Evolutionary conservation across 2,113 vertebrate species (phyloP), one percentile per base, ranked within the genome.

Genomic region (Hiodon tergisus): DNA sequence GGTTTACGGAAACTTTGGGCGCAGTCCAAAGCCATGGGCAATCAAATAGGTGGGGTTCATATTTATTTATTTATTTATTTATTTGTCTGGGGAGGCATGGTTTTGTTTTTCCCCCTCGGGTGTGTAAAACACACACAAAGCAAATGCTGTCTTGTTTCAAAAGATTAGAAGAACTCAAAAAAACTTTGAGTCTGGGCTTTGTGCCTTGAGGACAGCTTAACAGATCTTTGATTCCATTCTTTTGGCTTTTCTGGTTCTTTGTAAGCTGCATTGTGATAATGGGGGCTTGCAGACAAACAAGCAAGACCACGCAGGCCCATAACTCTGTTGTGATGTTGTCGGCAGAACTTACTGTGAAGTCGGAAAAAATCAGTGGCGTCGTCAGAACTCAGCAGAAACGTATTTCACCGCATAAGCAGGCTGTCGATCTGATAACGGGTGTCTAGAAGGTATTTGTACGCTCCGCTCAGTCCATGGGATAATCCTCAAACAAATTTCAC

Each of bases 61-160:
- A 57, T 57, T 57, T 57, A 57, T 57, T 57, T 57, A 57, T 57
- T 57, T 57, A 57, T 57, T 5, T 57, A 57, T 57, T 57, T 57
- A 7, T 10, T 5, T n/a, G n/a, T 71, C 53, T 10, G 46, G 46
- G 6, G 16, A 2, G 17, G n/a, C 8, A 54, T 17, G 16, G 6
- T 46, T 68, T 46, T 68, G 46, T 68, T 10, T 68, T 50, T 7
- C 51, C 51, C 50, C 8, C 46, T 63, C 31, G 16, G 8, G 51
- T 5, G 67, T 3, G 54, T 2, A 55, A 16, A 70, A 17, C 55
- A 2, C 16, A 70, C 67, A 54, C 47, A 52, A 53, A 53, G 17
- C n/a, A 70, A 70, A 57, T 57, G 52, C 53, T 55, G 52, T 51
- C 53, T 70, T 70, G 52, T 70, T 70, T 1, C 47, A 52, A 69